phyloP scores from a whole-genome alignment of 2,113 vertebrate genomes.

The Callithrix jacchus region DNA sequence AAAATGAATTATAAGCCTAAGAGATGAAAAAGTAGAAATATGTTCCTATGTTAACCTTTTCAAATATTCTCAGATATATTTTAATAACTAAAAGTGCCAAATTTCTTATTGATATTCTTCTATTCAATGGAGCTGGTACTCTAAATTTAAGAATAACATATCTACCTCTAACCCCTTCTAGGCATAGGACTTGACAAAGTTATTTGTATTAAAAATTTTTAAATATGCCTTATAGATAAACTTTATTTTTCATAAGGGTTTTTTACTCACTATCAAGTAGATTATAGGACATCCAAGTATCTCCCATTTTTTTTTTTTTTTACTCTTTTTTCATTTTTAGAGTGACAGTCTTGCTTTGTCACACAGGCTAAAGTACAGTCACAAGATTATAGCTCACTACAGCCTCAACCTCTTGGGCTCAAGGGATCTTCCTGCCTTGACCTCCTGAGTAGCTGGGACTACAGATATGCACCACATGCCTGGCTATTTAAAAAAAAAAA shows the following conservation, averaged over 20 bases:
- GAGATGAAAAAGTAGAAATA: neutral
- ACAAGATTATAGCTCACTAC: no score
- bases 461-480: no score
- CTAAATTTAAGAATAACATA: neutral
- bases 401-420: no score
- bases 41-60: conserved; percentile 8
- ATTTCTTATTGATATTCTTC: neutral
- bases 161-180: neutral
- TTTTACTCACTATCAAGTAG: neutral
- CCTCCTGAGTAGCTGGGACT: no score
- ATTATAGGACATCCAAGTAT: neutral
- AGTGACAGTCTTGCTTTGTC: no score
- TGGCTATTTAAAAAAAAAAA: no score
- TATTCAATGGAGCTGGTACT: neutral
- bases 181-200: neutral
- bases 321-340: no score
- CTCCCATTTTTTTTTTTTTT: neutral
- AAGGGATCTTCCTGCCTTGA: no score
- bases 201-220: neutral
- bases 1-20: neutral
- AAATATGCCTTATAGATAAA: neutral
- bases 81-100: neutral
- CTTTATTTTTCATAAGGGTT: neutral
- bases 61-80: conserved; percentile 43
- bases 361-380: no score